These are phyloP conservation scores for Pachypeltis micranthus DNA, from an alignment of 1,140 invertebrate genomes.

Conservation along the genomic window DNA sequence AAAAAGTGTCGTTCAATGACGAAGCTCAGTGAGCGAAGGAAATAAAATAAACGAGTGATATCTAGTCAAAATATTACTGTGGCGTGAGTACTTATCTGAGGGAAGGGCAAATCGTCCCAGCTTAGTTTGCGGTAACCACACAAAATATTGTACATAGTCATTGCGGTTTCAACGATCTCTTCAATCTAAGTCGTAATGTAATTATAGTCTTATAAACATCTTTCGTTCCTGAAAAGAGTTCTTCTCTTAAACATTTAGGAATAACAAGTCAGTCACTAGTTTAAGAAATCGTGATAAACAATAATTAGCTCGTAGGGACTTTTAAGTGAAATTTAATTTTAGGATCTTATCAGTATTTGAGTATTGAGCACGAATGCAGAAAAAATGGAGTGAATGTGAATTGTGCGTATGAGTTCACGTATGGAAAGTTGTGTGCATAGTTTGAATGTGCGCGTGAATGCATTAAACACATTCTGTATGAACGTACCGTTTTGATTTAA, in stretches of 20 bases:
- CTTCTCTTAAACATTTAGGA: not conserved
- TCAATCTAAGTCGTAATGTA: conserved; percentile 19
- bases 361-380: too few relatives aligned
- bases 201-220: too few relatives aligned
- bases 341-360: too few relatives aligned
- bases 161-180: conserved; percentile 13
- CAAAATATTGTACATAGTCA: conserved; percentile 17
- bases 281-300: not conserved
- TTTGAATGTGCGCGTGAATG: too few relatives aligned
- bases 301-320: not conserved
- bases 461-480: too few relatives aligned
- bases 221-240: too few relatives aligned
- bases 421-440: too few relatives aligned
- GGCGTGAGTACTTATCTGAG: not conserved
- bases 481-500: too few relatives aligned
- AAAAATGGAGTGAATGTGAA: too few relatives aligned
- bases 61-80: conserved; percentile 21
- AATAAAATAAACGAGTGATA: conserved; percentile 20
- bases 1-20: too few relatives aligned
- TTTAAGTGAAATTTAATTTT: not conserved
- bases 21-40: too few relatives aligned
- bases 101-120: not conserved
- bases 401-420: too few relatives aligned
- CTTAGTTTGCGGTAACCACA: not conserved
- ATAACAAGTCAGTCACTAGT: not conserved